Conservation (phyloP, 1,140 invertebrate species). For the Cyrtorhinus lividipennis region DNA sequence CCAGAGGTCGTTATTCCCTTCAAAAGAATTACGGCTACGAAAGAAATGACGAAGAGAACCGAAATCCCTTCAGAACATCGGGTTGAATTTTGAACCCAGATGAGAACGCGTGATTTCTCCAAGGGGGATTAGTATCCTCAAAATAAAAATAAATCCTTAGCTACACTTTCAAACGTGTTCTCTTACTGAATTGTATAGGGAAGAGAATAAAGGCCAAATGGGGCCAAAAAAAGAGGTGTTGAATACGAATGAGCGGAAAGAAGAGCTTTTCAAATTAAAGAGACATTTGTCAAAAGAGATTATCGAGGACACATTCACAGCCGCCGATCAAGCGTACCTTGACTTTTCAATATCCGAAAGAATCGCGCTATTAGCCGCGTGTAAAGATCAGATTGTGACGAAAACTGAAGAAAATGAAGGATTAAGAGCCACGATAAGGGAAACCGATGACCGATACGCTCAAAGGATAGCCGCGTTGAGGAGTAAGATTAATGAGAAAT, state of each 20-base stretch:
- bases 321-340: background rate
- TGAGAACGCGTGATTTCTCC: no score
- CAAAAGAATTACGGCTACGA: no score
- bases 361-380: background rate
- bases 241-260: background rate
- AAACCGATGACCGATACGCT: background rate
- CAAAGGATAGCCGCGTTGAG: background rate
- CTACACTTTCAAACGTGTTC: no score
- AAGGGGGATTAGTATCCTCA: no score
- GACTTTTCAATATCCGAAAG: background rate
- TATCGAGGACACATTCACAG: background rate
- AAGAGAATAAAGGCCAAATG: no score
- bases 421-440: background rate
- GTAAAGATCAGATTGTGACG: background rate
- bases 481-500: background rate
- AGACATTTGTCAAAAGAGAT: background rate
- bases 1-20: no score
- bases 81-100: no score
- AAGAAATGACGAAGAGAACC: no score
- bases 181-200: no score
- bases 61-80: no score
- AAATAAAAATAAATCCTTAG: no score
- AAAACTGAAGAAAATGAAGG: background rate
- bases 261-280: background rate
- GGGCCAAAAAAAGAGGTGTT: background rate